A percentile compares a stretch with the other conserved stretches of the same genome.
Conservation (phyloP, 2,888 invertebrate species). For the Tipula unca region DNA sequence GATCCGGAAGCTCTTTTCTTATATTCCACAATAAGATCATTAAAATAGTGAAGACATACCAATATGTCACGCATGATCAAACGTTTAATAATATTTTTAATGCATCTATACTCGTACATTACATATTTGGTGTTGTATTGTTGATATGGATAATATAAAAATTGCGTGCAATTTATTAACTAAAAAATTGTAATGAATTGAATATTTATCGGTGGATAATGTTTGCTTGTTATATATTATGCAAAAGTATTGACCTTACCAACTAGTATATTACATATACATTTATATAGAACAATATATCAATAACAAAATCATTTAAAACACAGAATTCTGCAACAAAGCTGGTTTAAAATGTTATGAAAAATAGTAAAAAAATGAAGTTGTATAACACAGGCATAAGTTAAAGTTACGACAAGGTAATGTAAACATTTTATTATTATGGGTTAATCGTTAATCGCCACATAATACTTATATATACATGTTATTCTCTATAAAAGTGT, state of each 20-base stretch:
- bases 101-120: not conserved
- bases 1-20: not conserved
- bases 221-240: not conserved
- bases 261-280: no score
- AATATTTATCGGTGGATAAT: not conserved
- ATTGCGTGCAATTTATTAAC: not conserved
- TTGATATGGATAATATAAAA: not conserved
- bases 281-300: not conserved
- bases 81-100: not conserved
- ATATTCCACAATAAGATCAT: not conserved
- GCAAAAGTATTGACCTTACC: not conserved
- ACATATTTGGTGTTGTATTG: not conserved
- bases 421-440: not conserved
- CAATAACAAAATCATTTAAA: not conserved
- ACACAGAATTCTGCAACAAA: not conserved
- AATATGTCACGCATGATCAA: not conserved
- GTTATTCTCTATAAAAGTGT: no score
- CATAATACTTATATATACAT: no score
- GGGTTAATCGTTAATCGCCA: not conserved
- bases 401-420: not conserved
- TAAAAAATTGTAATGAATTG: not conserved
- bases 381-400: not conserved
- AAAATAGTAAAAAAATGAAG: not conserved
- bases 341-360: not conserved
- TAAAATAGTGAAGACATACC: not conserved